Evolutionary conservation across 2,888 invertebrate genomes (phyloP).

Genomic region (Nephrotoma flavescens): DNA sequence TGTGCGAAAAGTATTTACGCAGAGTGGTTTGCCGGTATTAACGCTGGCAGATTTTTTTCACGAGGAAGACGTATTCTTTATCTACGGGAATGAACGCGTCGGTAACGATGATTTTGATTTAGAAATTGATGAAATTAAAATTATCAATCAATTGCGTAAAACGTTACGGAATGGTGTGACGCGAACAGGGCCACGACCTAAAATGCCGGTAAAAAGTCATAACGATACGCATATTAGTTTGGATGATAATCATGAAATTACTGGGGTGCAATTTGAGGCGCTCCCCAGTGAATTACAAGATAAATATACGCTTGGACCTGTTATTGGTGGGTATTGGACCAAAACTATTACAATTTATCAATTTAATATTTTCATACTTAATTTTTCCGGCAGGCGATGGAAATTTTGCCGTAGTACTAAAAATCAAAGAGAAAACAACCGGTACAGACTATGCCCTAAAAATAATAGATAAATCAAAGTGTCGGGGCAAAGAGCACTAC

Average conservation of each 20-base stretch:
- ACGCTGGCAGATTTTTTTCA: conserved; percentile 74
- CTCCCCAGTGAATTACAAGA: conserved; percentile 25
- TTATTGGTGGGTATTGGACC: conserved; percentile 36
- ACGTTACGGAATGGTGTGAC: conserved; percentile 39
- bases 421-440: conserved; percentile 59
- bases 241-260: conserved; percentile 15
- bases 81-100: conserved; percentile 78
- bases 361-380: conserved; percentile 49
- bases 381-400: conserved; percentile 52
- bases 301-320: conserved; percentile 24
- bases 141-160: conserved; percentile 59
- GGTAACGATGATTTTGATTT: conserved; percentile 81
- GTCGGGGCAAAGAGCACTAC: conserved; percentile 65
- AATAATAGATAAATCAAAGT: conserved; percentile 91
- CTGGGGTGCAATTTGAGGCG: conserved; percentile 24
- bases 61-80: conserved; percentile 83
- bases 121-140: conserved; percentile 79
- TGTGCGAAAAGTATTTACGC: conserved; percentile 81
- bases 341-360: conserved; percentile 42
- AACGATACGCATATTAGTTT: conserved; percentile 31
- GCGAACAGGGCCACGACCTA: conserved; percentile 55
- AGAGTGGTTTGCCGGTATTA: conserved; percentile 67
- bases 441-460: conserved; percentile 76
- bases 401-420: conserved; percentile 88
- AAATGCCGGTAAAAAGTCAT: conserved; percentile 60